phyloP scores from a whole-genome alignment of 2,113 vertebrate genomes.

The Oenanthe melanoleuca region DNA sequence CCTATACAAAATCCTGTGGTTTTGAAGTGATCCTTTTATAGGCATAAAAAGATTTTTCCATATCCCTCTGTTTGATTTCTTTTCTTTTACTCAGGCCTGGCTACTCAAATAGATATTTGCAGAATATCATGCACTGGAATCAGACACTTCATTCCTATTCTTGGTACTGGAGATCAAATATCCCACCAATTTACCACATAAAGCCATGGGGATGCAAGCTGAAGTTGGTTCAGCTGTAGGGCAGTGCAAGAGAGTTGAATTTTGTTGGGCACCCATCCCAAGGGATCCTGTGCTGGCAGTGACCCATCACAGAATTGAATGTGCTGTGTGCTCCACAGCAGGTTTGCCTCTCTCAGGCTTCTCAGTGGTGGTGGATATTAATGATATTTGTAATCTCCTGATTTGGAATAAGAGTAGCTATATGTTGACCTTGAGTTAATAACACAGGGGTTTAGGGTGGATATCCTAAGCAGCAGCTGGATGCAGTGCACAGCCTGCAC shows the following conservation, averaged over 20 bases:
- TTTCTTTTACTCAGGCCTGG: constrained; percentile 28
- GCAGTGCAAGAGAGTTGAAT: background rate
- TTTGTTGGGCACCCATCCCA: rapidly evolving
- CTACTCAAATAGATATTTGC: constrained; percentile 1
- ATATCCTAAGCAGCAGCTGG: background rate
- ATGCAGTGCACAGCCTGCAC: background rate
- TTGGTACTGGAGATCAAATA: background rate
- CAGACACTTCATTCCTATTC: background rate
- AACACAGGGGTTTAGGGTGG: background rate
- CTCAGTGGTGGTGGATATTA: background rate
- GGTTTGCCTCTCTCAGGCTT: background rate
- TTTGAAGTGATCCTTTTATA: constrained; percentile 70
- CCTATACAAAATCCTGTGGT: constrained; percentile 61
- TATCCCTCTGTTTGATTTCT: constrained; percentile 41
- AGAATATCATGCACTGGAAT: background rate
- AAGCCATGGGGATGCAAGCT: background rate
- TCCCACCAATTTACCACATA: background rate
- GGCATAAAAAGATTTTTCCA: constrained; percentile 66
- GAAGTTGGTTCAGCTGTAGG: background rate
- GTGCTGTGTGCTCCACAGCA: background rate
- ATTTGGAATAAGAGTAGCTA: background rate
- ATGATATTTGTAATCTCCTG: background rate
- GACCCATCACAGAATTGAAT: background rate
- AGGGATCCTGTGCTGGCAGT: background rate
- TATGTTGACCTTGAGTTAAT: background rate